phyloP scores from a whole-genome alignment of 2,113 vertebrate species.

The Spizaetus ornatus region DNA sequence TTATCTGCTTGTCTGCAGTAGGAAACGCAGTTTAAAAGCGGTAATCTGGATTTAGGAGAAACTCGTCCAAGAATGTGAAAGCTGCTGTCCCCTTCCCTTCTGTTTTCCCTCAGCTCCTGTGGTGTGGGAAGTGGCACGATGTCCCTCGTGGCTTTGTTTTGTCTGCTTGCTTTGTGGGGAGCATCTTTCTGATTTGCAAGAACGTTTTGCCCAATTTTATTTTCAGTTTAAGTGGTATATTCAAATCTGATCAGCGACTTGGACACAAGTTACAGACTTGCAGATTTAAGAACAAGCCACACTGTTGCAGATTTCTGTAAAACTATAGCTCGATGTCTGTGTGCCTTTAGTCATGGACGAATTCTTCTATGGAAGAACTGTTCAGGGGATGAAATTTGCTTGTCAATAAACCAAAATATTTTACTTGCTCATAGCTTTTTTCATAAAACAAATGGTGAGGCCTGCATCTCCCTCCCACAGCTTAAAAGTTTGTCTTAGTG shows the following conservation, averaged over 20 bases:
- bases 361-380: not conserved
- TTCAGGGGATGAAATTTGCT: not conserved
- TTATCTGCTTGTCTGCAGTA: not conserved
- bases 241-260: accelerated
- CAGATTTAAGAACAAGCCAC: not conserved
- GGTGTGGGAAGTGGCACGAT: accelerated
- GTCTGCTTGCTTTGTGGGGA: accelerated
- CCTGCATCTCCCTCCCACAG: not conserved
- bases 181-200: not conserved
- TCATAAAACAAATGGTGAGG: not conserved
- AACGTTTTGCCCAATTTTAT: not conserved
- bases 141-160: not conserved
- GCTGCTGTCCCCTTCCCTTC: not conserved
- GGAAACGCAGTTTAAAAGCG: not conserved
- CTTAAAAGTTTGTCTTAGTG: not conserved
- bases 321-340: not conserved
- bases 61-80: not conserved
- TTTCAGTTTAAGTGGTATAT: not conserved
- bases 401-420: not conserved
- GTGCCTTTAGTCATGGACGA: not conserved
- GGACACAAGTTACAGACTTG: not conserved
- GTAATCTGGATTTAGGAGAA: not conserved
- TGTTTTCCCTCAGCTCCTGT: not conserved
- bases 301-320: not conserved
- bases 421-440: not conserved